These are phyloP conservation scores for Diaphora mendica DNA, from an alignment of 2,888 invertebrate genomes.

Conservation along the genomic window DNA sequence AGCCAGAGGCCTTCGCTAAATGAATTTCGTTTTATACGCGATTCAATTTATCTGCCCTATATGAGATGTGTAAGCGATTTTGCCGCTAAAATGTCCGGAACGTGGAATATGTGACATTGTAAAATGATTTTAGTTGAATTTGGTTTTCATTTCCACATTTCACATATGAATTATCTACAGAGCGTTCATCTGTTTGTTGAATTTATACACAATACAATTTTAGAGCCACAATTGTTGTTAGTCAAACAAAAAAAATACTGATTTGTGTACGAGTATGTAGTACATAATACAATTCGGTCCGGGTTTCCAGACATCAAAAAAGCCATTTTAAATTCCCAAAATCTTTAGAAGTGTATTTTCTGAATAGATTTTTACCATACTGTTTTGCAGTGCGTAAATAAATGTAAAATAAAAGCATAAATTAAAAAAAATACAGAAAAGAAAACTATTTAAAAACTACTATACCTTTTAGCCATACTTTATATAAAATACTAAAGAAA, in stretches of 20 bases:
- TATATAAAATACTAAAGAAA: too few relatives aligned
- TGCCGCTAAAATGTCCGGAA: conserved; percentile 8
- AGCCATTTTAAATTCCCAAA: too few relatives aligned
- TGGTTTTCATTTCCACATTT: background rate
- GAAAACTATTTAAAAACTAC: conserved; percentile 9
- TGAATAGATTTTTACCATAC: background rate
- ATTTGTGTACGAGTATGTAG: too few relatives aligned
- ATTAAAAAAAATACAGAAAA: background rate
- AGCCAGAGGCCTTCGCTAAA: conserved; percentile 12
- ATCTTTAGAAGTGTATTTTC: background rate
- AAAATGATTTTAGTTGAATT: background rate
- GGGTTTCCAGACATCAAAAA: background rate
- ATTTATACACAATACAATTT: too few relatives aligned
- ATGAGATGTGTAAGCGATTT: conserved; percentile 16
- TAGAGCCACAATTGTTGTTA: too few relatives aligned
- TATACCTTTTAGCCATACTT: conserved; percentile 1
- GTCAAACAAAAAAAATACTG: too few relatives aligned
- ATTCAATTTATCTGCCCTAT: conserved; percentile 17
- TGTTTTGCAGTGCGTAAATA: background rate
- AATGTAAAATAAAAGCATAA: background rate
- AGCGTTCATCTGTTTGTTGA: background rate
- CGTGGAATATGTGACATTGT: conserved; percentile 12
- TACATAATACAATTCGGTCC: background rate
- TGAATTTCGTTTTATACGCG: conserved; percentile 18
- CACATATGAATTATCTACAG: background rate